Evolutionary conservation across 2,113 vertebrate genomes (phyloP), one percentile per base, ranked within the genome.

Genomic region (Physeter macrocephalus): DNA sequence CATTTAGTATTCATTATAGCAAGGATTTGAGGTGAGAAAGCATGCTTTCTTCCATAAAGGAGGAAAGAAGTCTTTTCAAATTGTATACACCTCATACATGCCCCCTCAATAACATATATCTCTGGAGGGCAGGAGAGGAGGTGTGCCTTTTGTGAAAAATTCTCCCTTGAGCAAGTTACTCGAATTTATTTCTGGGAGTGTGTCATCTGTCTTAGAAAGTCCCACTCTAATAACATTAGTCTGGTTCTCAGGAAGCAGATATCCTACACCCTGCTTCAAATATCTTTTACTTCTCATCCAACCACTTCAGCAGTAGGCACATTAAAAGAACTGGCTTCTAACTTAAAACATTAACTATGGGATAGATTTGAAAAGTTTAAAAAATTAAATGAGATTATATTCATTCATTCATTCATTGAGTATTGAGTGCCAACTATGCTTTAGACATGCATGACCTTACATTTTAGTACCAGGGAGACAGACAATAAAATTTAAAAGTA

Each of bases 341-440:
- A 97, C 39, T 59, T 74, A 77, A 95, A 74, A 96, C 27, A 72
- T 46, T 43, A 91, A 90, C n/a, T 77, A 88, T 18, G 21, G 39
- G 21, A 69, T 1, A 93, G 59, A 91, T 11, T 66, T 83, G 54
- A 52, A 75, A 95, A 91, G 15, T 88, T 93, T 36, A 89, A 97
- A 95, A 95, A 92, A 83, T 78, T 72, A 95, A 78, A 84, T 59
- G 39, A 88, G 46, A 94, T 84, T 78, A 27, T 29, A 92, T 61
- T 82, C 52, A 86, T 81, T 86, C 18, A 82, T 54, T 43, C 54
- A 71, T 64, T 72, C 72, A 95, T 41, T 39, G 18, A 92, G 36
- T 34, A 84, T 21, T 34, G 34, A 92, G 23, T 64, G 31, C 27
- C 36, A 77, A 39, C 20, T 71, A 71, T 78, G 59, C 67, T 95